phyloP scores from a whole-genome alignment of 2,888 invertebrate genomes.

The Phalera bucephala region DNA sequence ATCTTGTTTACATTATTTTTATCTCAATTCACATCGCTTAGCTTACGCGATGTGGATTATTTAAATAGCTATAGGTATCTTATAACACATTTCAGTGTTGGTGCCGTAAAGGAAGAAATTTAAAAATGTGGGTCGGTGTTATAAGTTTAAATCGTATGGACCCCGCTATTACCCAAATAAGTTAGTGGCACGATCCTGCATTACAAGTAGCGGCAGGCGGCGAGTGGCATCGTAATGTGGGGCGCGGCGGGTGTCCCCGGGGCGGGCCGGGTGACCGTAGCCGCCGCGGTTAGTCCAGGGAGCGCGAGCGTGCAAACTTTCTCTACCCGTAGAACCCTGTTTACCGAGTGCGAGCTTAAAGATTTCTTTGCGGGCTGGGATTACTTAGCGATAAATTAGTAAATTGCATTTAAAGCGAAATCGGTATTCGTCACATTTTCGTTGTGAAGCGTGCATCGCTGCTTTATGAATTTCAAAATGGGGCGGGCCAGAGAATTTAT shows the following conservation, averaged over 20 bases:
- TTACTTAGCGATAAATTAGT: constrained; percentile 56
- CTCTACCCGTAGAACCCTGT: constrained; percentile 49
- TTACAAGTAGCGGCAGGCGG: constrained; percentile 32
- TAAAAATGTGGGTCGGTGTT: constrained; percentile 20
- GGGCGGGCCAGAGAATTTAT: constrained; percentile 37
- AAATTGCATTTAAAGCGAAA: constrained; percentile 53
- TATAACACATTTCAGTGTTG: neutral
- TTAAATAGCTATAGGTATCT: constrained; percentile 9
- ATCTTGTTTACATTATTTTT: constrained; percentile 41
- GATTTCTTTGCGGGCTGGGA: constrained; percentile 49
- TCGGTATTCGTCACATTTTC: constrained; percentile 35
- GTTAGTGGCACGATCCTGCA: constrained; percentile 38
- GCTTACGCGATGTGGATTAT: constrained; percentile 23
- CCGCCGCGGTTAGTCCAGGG: constrained; percentile 34
- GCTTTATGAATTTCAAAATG: constrained; percentile 53
- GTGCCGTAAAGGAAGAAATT: constrained; percentile 2
- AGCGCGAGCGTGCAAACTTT: constrained; percentile 49
- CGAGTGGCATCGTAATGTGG: constrained; percentile 24
- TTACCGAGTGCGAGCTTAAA: constrained; percentile 46
- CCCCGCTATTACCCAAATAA: constrained; percentile 38
- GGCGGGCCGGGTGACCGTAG: constrained; percentile 18
- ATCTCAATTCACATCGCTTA: constrained; percentile 29
- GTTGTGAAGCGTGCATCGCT: constrained; percentile 27
- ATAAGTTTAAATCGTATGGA: constrained; percentile 24
- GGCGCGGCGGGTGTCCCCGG: constrained; percentile 20